Conservation (phyloP, 2,113 vertebrate genomes). For the Illadopsis cleaveri region DNA sequence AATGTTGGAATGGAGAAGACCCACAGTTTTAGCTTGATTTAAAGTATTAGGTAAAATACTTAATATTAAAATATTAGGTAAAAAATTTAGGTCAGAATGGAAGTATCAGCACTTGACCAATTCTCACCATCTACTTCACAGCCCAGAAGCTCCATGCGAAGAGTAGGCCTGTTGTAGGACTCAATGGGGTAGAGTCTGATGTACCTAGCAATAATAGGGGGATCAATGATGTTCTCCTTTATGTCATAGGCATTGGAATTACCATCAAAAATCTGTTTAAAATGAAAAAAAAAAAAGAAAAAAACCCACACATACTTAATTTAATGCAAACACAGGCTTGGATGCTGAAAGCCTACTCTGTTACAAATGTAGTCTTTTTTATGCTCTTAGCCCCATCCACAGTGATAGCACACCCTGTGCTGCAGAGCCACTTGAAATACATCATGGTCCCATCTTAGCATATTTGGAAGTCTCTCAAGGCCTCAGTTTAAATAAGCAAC, state of each 20-base stretch:
- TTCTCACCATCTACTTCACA: conserved; percentile 90
- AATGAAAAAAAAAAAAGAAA: background rate
- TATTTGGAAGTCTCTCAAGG: background rate
- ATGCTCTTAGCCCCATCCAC: background rate
- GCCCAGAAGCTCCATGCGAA: conserved; percentile 91
- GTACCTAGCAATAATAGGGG: conserved; percentile 88
- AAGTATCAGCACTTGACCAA: background rate
- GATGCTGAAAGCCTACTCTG: background rate
- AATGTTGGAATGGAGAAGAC: background rate
- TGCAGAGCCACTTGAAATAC: background rate
- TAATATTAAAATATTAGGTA: background rate
- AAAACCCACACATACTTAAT: background rate
- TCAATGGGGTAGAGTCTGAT: conserved; percentile 83
- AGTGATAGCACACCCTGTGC: background rate
- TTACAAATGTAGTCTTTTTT: background rate
- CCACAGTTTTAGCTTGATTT: background rate
- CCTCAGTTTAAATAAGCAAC: background rate
- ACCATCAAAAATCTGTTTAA: conserved; percentile 83
- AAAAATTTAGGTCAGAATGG: background rate
- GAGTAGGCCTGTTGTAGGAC: conserved; percentile 80
- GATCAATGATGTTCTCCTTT: conserved; percentile 85
- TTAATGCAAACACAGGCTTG: background rate
- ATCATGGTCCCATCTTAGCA: background rate
- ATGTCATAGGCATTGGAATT: conserved; percentile 77
- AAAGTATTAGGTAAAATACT: background rate